Evolutionary conservation across 1,140 invertebrate genomes (phyloP), one percentile per base, ranked within the genome.

Genomic region (Brachionus koreanus): DNA sequence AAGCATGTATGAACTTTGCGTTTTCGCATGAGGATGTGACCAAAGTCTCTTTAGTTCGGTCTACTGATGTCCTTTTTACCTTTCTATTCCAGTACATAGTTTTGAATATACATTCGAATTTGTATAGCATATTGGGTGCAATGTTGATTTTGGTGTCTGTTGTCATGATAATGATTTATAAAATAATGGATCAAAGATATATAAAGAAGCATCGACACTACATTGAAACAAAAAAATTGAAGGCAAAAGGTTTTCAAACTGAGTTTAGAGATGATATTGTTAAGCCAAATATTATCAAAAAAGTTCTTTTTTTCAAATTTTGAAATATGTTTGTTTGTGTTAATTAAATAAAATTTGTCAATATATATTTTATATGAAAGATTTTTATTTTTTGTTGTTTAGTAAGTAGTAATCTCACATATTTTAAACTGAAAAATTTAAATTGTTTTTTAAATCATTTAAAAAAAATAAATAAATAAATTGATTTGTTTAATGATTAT

Each of bases 61-160:
- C 76, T 23, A 61, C 76, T 65, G 76, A 79, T 65, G n/a, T 79
- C 5, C 33, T 79, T 5, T 79, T 79, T 43, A 35, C 25, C 1
- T 79, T 79, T 25, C 12, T 57, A 35, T 65, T 79, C 3, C 76
- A 79, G 23, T 61, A 61, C 19, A 25, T 79, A 3, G 13, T 79
- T 19, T 29, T 79, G 9, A 42, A 65, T 65, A 79, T 79, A 57
- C 33, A 79, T n/a, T 79, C 76, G 9, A 79, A 79, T 29, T 10
- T 79, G 5, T 65, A 23, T 39, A 79, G 76, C 25, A 49, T 61
- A 9, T 7, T 42, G n/a, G 76, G 76, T 6, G 76, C 76, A 12
- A 12, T 79, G 49, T 35, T 79, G 3, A 79, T 79, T 16, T 16
- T 69, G 35, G 35, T 39, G 7, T 69, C 65, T n/a, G 65, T 69